Percentiles rank a stretch among this genome's conserved stretches.
Conservation (phyloP, 2,113 vertebrate species). For the Rhea americana region DNA sequence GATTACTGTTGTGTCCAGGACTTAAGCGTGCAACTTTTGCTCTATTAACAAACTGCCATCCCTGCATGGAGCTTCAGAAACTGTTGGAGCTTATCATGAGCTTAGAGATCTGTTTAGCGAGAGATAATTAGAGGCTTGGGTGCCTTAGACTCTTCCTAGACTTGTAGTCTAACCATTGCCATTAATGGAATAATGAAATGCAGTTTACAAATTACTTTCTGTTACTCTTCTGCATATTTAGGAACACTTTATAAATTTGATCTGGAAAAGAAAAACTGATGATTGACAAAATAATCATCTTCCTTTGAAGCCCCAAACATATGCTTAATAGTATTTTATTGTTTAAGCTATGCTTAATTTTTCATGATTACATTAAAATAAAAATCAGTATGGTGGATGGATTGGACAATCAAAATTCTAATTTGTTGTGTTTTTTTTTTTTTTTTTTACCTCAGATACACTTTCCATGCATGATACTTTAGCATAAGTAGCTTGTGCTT, state of each 20-base stretch:
- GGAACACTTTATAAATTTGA: slow-evolving; percentile 48
- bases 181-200: slow-evolving; percentile 18
- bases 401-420: slow-evolving; percentile 58
- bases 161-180: neutral
- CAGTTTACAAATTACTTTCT: slow-evolving; percentile 23
- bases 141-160: neutral
- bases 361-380: slow-evolving; percentile 72
- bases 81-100: slow-evolving; percentile 18
- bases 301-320: slow-evolving; percentile 27
- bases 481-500: neutral
- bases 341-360: slow-evolving; percentile 65
- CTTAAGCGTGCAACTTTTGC: neutral
- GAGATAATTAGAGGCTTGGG: neutral
- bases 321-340: slow-evolving; percentile 46
- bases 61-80: neutral
- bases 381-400: slow-evolving; percentile 51
- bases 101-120: neutral
- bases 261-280: slow-evolving; percentile 50
- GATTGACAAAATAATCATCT: slow-evolving; percentile 27
- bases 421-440: neutral
- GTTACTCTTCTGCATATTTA: slow-evolving; percentile 37
- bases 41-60: neutral
- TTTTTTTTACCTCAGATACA: slow-evolving; percentile 47
- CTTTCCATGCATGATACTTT: neutral
- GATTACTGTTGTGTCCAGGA: neutral